phyloP scores from a whole-genome alignment of 2,113 vertebrate species.

The Aegotheles bennettii region DNA sequence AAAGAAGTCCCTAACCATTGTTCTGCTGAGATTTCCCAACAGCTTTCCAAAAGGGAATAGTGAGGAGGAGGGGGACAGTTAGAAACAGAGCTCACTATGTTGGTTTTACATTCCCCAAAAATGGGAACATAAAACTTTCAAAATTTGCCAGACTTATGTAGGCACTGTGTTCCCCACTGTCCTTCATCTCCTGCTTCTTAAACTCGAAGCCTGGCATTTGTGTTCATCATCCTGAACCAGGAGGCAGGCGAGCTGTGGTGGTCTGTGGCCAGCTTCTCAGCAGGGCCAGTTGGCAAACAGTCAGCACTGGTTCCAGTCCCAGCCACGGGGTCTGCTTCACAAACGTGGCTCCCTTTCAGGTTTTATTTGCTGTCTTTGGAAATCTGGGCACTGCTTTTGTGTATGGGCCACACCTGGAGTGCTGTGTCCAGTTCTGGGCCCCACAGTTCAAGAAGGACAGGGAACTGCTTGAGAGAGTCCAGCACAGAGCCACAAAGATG shows the following conservation, averaged over 20 bases:
- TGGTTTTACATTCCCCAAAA: neutral
- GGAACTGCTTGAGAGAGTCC: too few species aligned
- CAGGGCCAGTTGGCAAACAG: rapidly evolving
- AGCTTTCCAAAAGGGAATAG: neutral
- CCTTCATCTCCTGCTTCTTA: neutral
- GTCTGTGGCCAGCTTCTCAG: neutral
- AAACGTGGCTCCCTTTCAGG: neutral
- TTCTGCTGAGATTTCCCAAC: neutral
- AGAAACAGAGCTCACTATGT: neutral
- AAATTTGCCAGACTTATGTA: neutral
- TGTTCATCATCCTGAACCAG: rapidly evolving
- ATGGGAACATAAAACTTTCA: neutral
- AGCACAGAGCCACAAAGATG: too few species aligned
- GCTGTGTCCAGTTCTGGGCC: too few species aligned
- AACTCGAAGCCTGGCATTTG: rapidly evolving
- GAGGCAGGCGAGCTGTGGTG: rapidly evolving
- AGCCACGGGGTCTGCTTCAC: neutral
- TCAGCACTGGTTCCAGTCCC: neutral
- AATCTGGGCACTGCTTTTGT: neutral
- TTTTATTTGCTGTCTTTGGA: neutral
- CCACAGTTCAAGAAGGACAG: too few species aligned
- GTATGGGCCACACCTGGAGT: too few species aligned
- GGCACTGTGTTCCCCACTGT: neutral
- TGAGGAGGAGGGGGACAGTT: neutral
- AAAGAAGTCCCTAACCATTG: neutral